Percentiles rank a stretch among this genome's conserved stretches.
These are phyloP conservation scores for Conomelus anceps DNA, from an alignment of 2,888 invertebrate genomes.

Conservation along the genomic window DNA sequence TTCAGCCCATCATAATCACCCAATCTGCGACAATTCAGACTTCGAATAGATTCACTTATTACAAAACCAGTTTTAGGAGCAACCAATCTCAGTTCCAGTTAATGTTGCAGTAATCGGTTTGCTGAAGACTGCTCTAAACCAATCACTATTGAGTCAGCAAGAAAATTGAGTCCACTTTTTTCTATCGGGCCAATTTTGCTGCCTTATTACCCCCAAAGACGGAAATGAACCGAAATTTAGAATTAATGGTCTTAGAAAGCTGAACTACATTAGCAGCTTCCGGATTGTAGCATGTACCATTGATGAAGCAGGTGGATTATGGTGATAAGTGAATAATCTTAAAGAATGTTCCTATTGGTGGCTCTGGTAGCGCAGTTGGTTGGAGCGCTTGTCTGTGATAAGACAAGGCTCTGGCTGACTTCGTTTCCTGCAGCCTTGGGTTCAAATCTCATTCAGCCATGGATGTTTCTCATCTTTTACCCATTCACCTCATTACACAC, in stretches of 20 bases:
- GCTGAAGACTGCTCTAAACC: background rate
- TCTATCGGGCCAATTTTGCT: background rate
- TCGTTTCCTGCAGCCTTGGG: too few species aligned
- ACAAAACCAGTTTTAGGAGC: background rate
- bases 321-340: too few species aligned
- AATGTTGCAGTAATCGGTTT: background rate
- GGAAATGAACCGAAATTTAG: background rate
- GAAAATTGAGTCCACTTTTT: background rate
- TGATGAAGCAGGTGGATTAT: too few species aligned
- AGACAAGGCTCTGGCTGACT: too few species aligned
- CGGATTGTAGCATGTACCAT: background rate
- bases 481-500: too few species aligned
- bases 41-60: background rate
- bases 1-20: background rate
- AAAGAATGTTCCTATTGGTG: too few species aligned
- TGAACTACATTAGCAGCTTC: background rate
- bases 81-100: background rate
- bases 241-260: background rate
- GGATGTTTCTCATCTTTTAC: too few species aligned
- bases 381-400: too few species aligned
- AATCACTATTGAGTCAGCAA: background rate
- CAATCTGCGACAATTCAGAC: background rate
- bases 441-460: too few species aligned
- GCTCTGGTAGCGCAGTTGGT: too few species aligned
- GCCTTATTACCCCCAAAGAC: background rate